Evolutionary conservation across 1,140 invertebrate genomes (phyloP).

Genomic region (Drosophila neocordata): DNA sequence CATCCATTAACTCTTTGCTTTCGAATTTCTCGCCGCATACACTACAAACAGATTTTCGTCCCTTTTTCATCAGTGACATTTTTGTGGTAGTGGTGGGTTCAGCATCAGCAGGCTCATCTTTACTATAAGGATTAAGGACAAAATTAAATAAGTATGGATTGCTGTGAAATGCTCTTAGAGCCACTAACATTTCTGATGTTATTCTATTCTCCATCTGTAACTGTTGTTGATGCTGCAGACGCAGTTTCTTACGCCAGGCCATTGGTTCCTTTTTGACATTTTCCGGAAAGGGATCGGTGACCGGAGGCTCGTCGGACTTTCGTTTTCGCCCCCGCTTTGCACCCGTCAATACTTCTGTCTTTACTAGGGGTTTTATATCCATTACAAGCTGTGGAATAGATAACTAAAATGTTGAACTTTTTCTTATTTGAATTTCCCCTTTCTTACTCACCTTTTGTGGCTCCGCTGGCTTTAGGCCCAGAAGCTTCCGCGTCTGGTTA

Average conservation of each 20-base stretch:
- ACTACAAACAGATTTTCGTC: conserved; percentile 51
- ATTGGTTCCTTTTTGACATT: conserved; percentile 51
- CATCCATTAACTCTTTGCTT: conserved; percentile 60
- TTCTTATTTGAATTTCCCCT: no score
- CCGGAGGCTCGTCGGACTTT: conserved; percentile 41
- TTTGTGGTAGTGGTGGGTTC: conserved; percentile 1
- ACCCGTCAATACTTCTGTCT: conserved; percentile 33
- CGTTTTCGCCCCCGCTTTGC: conserved; percentile 51
- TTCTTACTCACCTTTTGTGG: conserved; percentile 44
- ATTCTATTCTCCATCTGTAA: background rate
- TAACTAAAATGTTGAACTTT: no score
- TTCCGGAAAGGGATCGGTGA: conserved; percentile 5
- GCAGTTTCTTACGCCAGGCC: conserved; percentile 55
- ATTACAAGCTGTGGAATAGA: conserved; percentile 27
- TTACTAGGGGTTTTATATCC: conserved; percentile 45
- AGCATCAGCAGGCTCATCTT: conserved; percentile 52
- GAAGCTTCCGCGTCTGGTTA: conserved; percentile 82
- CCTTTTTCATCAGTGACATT: conserved; percentile 27
- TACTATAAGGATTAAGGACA: conserved; percentile 29
- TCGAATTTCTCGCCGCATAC: conserved; percentile 67
- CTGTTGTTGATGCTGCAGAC: conserved; percentile 36
- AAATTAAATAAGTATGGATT: background rate
- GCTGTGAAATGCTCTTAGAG: background rate
- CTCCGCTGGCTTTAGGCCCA: conserved; percentile 80
- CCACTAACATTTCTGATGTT: background rate